Evolutionary conservation across 2,797 vertebrate species (phyloP), one percentile per base, ranked within the genome.

Genomic region (Anas georgica): DNA sequence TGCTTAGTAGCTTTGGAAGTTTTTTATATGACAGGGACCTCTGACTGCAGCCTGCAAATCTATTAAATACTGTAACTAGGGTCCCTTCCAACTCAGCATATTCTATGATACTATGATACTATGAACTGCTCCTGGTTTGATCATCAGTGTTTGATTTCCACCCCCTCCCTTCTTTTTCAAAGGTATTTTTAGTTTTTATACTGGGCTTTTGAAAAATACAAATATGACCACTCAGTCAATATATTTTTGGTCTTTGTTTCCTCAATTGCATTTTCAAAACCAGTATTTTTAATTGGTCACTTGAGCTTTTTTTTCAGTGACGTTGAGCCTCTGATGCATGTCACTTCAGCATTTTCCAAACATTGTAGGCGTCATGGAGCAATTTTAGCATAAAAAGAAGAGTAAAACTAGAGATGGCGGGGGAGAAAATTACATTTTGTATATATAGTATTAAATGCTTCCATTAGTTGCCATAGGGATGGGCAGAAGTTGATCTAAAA

Each of bases 381-480:
- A 97, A 97, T 97, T 97, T 97, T 97, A 96, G 92, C 92, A 92
- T 90, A 95, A 94, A 97, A 96, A 97, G 83, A 95, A 91, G 96
- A 95, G 91, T 83, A 84, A 95, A 92, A 94, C 95, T 94, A 94
- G 96, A 86, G 90, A 81, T 94, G 85, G 95, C 46, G 92, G 94
- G 92, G 95, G 96, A 91, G 86, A 92, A 91, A 69, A 77, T 90
- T 75, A 64, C 96, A 87, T 84, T 93, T 97, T 95, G 88, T 94
- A 96, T 96, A 97, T 97, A 97, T 94, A 97, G 96, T 96, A 91
- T 97, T 97, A 97, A 97, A 95, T 96, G 95, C 96, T 97, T 97
- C 95, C 96, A 95, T 94, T 97, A 97, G 98, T 98, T 98, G 97
- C 98, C 98, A 98, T 98, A 97, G 98, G 97, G 93, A 98, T 97